Evolutionary conservation across 2,888 invertebrate genomes (phyloP).

Genomic region (Rotaria macrura): DNA sequence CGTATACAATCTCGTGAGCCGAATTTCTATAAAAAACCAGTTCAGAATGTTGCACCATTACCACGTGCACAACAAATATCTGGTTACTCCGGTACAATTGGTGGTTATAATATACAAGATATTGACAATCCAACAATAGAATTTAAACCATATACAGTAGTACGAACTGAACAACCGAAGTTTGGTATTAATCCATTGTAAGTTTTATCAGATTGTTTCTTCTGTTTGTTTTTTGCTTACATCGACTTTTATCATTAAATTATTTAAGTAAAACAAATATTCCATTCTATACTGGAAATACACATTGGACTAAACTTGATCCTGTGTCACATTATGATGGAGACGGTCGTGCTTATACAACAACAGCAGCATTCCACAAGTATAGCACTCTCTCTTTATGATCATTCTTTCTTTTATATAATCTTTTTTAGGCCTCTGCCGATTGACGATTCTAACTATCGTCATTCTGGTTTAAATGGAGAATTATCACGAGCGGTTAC

Average conservation of each 20-base stretch:
- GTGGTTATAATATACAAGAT: slow-evolving; percentile 22
- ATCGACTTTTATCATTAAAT: background rate
- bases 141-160: slow-evolving; percentile 24
- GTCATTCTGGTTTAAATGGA: slow-evolving; percentile 16
- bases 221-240: background rate
- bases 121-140: slow-evolving; percentile 27
- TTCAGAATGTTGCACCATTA: slow-evolving; percentile 20
- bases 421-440: background rate
- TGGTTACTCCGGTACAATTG: slow-evolving; percentile 27
- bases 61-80: background rate
- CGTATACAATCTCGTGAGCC: slow-evolving; percentile 20
- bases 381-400: background rate
- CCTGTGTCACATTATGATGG: slow-evolving; percentile 30
- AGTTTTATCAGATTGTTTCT: background rate
- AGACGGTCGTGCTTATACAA: slow-evolving; percentile 27
- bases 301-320: slow-evolving; percentile 23
- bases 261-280: slow-evolving; percentile 32
- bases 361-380: slow-evolving; percentile 31
- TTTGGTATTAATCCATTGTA: slow-evolving; percentile 30
- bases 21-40: slow-evolving; percentile 13
- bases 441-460: background rate
- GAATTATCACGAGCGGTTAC: slow-evolving; percentile 29
- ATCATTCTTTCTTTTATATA: background rate
- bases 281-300: slow-evolving; percentile 30
- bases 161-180: slow-evolving; percentile 29